phyloP scores from a whole-genome alignment of 2,888 invertebrate species.

The Digitonthophagus gazella region DNA sequence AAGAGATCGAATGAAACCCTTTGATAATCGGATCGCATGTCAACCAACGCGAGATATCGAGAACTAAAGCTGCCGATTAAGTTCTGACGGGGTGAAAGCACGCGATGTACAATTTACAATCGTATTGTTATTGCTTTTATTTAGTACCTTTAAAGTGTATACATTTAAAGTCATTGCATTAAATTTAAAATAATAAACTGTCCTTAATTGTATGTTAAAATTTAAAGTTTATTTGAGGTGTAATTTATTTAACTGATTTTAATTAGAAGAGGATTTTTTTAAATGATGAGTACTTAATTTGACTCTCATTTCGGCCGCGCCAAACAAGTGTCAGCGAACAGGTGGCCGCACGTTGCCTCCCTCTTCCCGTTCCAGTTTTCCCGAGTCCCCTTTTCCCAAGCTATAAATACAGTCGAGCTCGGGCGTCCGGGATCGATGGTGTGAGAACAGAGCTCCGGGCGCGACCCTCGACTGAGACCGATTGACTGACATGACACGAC shows the following conservation, averaged over 20 bases:
- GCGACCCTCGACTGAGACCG: constrained; percentile 21
- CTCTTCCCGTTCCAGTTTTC: constrained; percentile 29
- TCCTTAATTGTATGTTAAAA: too few species aligned
- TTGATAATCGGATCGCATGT: background rate
- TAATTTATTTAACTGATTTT: too few species aligned
- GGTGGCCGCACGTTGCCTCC: constrained; percentile 33
- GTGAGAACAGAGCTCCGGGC: constrained; percentile 34
- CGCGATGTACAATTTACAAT: background rate
- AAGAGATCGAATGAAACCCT: background rate
- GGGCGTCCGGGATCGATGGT: constrained; percentile 36
- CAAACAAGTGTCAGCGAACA: constrained; percentile 29
- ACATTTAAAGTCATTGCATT: too few species aligned
- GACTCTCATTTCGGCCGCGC: background rate
- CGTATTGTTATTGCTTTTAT: background rate
- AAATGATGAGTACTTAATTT: background rate
- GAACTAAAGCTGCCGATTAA: background rate
- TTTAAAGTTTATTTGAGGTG: too few species aligned
- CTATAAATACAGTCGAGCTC: constrained; percentile 40
- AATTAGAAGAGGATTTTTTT: background rate
- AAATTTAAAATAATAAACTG: too few species aligned
- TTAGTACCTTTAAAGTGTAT: too few species aligned
- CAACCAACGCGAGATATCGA: background rate
- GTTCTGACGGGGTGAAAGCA: background rate
- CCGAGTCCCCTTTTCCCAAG: constrained; percentile 25
- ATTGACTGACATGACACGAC: background rate